Evolutionary conservation across 2,797 vertebrate species (phyloP), one percentile per base, ranked within the genome.

Genomic region (Mormyrus proboscirostris): DNA sequence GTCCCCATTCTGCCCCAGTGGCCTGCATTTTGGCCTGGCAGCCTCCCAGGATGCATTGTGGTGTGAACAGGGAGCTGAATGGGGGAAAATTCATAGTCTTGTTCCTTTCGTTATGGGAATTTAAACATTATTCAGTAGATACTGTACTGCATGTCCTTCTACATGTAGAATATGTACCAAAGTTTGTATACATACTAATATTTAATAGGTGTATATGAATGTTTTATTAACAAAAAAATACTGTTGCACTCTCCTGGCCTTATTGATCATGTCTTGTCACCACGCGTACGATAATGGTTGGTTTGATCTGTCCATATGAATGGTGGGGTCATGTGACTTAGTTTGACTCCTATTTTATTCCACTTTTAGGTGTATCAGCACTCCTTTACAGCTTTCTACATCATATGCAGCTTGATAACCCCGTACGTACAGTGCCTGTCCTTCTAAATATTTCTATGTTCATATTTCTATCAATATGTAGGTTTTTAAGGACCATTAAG

Each of bases 381-480:
- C 93, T 99, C 98, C 4, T 99, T 98, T 91, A 98, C 97, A 0
- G 98, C 97, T 2, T 96, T 97, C 93, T 99, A 99, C 92, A 98
- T 98, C 94, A 98, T 99, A 94, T 98, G 97, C 96, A 99, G 95
- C 79, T 92, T 96, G 93, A 94, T 96, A 91, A 96, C 95, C n/a
- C 96, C 95, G 96, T 96, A 91, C 96, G 96, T 96, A 90, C 53
- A 1, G 29, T 50, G 29, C 86, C 29, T 86, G 44, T 85, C 14
- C 47, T 59, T 49, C 22, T 53, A 59, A 44, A 69, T 25, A 22
- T 53, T 29, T 69, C 10, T 53, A 6, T 8, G 16, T 86, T 65
- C 2, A 55, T 38, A 51, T 55, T 55, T 53, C 12, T 41, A 22
- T 87, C 3, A 33, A 16, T 55, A 38, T 53, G 25, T 55, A 55